Conservation (phyloP, 2,113 vertebrate genomes). For the Pangasianodon hypophthalmus region DNA sequence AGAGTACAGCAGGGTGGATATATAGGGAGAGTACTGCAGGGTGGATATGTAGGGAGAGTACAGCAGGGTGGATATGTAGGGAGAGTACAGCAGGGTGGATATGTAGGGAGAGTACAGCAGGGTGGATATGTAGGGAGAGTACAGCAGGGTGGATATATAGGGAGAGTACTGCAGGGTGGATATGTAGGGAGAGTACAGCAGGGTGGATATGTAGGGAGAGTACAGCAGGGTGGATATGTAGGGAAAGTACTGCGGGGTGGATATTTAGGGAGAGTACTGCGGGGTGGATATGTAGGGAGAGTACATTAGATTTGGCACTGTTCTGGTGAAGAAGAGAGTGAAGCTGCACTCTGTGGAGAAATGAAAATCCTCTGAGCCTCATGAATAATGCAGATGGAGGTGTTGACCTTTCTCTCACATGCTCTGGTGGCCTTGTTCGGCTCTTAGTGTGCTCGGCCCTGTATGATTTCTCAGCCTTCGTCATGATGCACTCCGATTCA, state of each 20-base stretch:
- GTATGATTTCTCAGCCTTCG: constrained; percentile 26
- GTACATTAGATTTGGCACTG: not conserved
- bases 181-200: not conserved
- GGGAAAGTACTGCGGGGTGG: not conserved
- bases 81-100: not conserved
- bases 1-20: not conserved
- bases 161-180: not conserved
- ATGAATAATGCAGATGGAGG: constrained; percentile 55
- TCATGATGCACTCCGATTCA: constrained; percentile 34
- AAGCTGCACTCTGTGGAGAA: constrained; percentile 15
- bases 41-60: not conserved
- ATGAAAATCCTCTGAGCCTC: constrained; percentile 10
- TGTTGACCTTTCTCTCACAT: constrained; percentile 50
- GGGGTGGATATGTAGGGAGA: not conserved
- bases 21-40: not conserved
- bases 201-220: not conserved
- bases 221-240: not conserved
- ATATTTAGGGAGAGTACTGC: not conserved
- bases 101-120: not conserved
- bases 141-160: not conserved
- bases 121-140: not conserved
- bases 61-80: not conserved
- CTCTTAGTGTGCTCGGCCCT: constrained; percentile 5
- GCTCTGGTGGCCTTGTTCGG: constrained; percentile 39
- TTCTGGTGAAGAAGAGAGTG: not conserved